Evolutionary conservation across 2,888 invertebrate genomes (phyloP), one percentile per base, ranked within the genome.

Genomic region (Hedya salicella): DNA sequence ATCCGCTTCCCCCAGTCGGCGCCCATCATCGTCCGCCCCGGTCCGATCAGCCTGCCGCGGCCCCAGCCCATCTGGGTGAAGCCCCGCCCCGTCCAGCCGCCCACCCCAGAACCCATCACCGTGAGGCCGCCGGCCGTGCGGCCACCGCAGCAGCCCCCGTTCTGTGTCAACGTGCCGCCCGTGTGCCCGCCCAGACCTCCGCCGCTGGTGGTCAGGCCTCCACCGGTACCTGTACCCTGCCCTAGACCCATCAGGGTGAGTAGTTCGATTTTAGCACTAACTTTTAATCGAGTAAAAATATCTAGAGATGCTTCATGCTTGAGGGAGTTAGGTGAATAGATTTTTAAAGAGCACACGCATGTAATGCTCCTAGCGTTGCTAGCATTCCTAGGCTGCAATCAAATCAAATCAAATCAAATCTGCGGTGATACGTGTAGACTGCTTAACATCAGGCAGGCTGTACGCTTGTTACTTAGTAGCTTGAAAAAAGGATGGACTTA

Each of bases 1-100:
- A 78, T 89, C n/a, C 75, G 82, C 13, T 88, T 87, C 75, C 85
- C 78, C 0, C 68, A 70, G 1, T 86, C 83, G 0, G 78, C 83
- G 0, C 68, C 75, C 1, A 82, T 89, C 16, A 83, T 81, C 81
- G 83, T 88, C 17, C 82, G 79, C 21, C 89, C 88, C 0, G 79
- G 83, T 0, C 73, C 78, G 0, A 73, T 88, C 0, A 82, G 82
- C 30, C 86, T 87, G 0, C 86, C 85, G 0, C 69, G 76, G 0
- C 84, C 81, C 0, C 74, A 74, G 0, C 84, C 88, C 0, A 84
- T 88, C 46, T 73, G 77, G 19, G 85, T 88, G 3, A 75, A 75
- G 25, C 87, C 87, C 0, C 75, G 80, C 0, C 77, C 79, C 0
- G 78, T 88, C 0, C 81, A 79, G 48, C 85, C 86, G 0, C 86